Evolutionary conservation across 2,113 vertebrate genomes (phyloP), one percentile per base, ranked within the genome.

Genomic region (Buteo buteo): DNA sequence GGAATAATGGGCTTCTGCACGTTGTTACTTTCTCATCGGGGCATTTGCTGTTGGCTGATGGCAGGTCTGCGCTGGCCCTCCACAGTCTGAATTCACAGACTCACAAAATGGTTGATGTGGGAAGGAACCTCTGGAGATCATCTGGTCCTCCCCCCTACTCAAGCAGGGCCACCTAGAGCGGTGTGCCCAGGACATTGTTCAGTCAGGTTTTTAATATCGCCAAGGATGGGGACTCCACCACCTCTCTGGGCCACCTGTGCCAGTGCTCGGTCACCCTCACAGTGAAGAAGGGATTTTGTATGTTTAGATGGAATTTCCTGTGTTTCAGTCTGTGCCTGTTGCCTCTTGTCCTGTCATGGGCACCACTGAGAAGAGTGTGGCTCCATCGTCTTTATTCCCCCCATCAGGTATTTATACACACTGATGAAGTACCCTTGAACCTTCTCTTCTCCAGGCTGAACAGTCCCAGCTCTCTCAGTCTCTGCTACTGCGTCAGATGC

Each of bases 271-370:
- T 54, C 38, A 10, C 32, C 38, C 40, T 34, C 55, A 15, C 40
- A 7, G n/a, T 3, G 28, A 26, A 22, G 17, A 8, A 10, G 47
- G 40, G 57, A 28, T 49, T 57, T 12, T 5, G 1, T 58, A 10
- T 7, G 11, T 32, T 36, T 28, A 24, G 52, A 3, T 18, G 22
- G 29, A 44, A 28, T 16, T 47, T 32, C 6, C 40, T 5, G 5
- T 31, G 15, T 21, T 38, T 13, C 72, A 8, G 16, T 16, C 4
- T n/a, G 49, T 32, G 31, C 47, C 62, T 0, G 0, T 24, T 61
- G 34, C 71, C 49, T 40, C 64, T 62, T 25, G 20, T 21, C n/a
- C 24, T 42, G 25, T 47, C 54, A 15, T 1, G 31, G 88, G 16
- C 49, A 47, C 54, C 38, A 7, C 72, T 24, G 32, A 44, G 52